Evolutionary conservation across 2,113 vertebrate genomes (phyloP).

Genomic region (Empidonax traillii): DNA sequence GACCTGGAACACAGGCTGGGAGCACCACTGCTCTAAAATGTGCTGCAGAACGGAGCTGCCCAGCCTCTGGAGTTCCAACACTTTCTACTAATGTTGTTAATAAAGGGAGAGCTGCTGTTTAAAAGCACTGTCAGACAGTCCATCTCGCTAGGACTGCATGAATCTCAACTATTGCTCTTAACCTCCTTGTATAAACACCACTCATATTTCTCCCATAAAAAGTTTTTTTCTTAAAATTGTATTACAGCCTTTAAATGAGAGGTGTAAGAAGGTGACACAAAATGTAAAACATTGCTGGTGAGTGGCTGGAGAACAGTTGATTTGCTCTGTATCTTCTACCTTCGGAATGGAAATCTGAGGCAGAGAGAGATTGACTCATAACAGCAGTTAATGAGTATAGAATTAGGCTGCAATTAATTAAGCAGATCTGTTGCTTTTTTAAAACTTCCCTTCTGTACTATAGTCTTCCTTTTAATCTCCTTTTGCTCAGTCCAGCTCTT

Average conservation of each 20-base stretch:
- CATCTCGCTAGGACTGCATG: neutral
- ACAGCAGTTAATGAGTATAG: neutral
- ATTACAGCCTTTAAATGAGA: neutral
- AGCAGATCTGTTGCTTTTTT: neutral
- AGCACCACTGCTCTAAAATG: too few relatives aligned
- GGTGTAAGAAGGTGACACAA: neutral
- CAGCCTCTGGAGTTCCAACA: neutral
- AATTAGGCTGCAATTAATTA: constrained; percentile 10
- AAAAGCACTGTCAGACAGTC: neutral
- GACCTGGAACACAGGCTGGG: too few relatives aligned
- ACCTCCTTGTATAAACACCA: neutral
- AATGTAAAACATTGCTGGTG: neutral
- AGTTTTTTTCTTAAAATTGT: neutral
- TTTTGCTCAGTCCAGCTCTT: constrained; percentile 3
- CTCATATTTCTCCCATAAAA: neutral
- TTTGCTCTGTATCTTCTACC: neutral
- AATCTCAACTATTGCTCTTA: neutral
- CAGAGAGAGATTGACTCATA: neutral
- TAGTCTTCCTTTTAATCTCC: neutral
- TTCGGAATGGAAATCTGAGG: neutral
- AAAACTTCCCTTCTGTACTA: neutral
- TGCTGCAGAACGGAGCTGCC: neutral
- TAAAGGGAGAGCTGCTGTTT: neutral
- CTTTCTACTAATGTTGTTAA: neutral
- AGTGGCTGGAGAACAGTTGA: neutral